Base-by-base conservation (phyloP, 2,797 vertebrate genomes). In the Tokudaia tokunoshimensis region DNA sequence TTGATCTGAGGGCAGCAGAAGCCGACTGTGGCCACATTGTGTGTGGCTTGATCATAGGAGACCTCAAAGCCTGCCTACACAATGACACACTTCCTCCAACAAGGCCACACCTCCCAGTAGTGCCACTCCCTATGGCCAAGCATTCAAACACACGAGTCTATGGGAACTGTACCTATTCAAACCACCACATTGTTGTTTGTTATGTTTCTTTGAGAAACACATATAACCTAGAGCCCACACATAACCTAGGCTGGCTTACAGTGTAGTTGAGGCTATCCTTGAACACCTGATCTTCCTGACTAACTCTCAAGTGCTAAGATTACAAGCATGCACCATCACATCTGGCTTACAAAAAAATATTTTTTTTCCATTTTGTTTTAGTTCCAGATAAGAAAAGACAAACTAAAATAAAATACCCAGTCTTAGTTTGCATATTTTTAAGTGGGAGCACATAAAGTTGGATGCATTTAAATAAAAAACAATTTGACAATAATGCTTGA, bases 401-500 rank as follows among this genome's bases (percentile, higher is more conserved):
- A 26, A 50, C 0, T 14, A 31, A 50, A 95, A 82, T 92, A 61
- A 92, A 97, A 78, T 19, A 47, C 44, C 17, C 15, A 78, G 1
- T 80, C 50, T 14, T 87, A 41, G 81, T 37, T 59, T 44, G 31
- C 13, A 52, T 15, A 24, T 50, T 93, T 95, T 88, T 89, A 80
- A 50, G 11, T 70, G 31, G 70, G 17, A 82, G 24, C 81, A 41
- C 20, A 13, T 4, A n/a, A n/a, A 78, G 76, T 5, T 61, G 50
- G 57, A 91, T 76, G 59, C 12, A 70, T 50, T 88, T 87, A 92
- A 94, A 95, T 47, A 63, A 50, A 83, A 37, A 72, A 29, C 44
- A 81, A 74, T 82, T 85, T 85, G 72, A 63, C 59, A 84, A 55
- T 81, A 57, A 74, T 55, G 82, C 55, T 70, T 92, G 50, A 89